Evolutionary conservation across 2,113 vertebrate genomes (phyloP).

Genomic region (Rhinopomastus cyanomelas): DNA sequence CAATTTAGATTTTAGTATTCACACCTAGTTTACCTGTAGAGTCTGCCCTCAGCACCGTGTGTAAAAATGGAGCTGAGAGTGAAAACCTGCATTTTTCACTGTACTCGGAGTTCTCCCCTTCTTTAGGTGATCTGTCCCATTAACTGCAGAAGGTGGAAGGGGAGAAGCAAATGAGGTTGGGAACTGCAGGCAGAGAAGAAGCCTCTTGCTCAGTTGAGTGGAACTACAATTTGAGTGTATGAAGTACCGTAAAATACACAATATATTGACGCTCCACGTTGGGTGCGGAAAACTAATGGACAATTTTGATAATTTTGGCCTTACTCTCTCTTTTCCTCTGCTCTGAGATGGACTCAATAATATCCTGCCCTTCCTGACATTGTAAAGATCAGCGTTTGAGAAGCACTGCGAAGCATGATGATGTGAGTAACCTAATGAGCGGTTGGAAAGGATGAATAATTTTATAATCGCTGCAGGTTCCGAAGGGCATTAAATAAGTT

Average conservation of each 20-base stretch:
- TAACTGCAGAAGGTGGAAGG: neutral
- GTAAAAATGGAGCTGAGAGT: neutral
- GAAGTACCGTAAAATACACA: constrained; percentile 1
- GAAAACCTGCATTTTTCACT: neutral
- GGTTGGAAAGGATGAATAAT: constrained; percentile 19
- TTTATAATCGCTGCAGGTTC: constrained; percentile 9
- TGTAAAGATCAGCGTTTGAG: constrained; percentile 13
- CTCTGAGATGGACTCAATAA: neutral
- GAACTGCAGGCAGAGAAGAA: neutral
- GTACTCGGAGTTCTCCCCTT: neutral
- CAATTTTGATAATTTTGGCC: neutral
- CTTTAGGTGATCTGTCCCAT: neutral
- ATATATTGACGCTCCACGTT: neutral
- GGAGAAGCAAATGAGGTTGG: neutral
- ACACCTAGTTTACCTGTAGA: neutral
- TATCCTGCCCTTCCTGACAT: neutral
- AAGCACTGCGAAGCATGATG: neutral
- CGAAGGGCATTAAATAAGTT: constrained; percentile 6
- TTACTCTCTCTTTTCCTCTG: neutral
- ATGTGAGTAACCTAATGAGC: neutral
- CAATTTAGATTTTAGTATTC: neutral
- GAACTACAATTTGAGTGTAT: neutral
- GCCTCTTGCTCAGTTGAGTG: neutral
- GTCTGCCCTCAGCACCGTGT: neutral
- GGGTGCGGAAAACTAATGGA: neutral